phyloP scores from a whole-genome alignment of 1,140 invertebrate genomes.

The Nasonia longicornis region DNA sequence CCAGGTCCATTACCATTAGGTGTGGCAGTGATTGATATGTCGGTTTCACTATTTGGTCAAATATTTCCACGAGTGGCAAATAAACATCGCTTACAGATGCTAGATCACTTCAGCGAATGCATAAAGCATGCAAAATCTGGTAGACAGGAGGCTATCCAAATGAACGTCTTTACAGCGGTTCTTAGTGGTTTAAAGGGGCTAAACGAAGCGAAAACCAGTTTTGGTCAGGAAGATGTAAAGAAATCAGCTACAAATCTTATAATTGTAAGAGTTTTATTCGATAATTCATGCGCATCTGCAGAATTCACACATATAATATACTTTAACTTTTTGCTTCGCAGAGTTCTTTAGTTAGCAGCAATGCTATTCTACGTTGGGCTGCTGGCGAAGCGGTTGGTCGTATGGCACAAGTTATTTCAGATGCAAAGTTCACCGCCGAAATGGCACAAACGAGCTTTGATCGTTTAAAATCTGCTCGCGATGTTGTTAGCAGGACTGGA shows the following conservation, averaged over 20 bases:
- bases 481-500: constrained; percentile 90
- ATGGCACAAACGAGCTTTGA: constrained; percentile 93
- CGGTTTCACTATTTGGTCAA: constrained; percentile 92
- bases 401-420: constrained; percentile 88
- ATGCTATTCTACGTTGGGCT: constrained; percentile 88
- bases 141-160: constrained; percentile 94
- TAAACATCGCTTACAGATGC: constrained; percentile 96
- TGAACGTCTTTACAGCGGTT: constrained; percentile 96
- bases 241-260: constrained; percentile 87
- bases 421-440: constrained; percentile 90
- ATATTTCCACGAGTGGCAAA: constrained; percentile 94
- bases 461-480: constrained; percentile 86
- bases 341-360: constrained; percentile 85
- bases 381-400: constrained; percentile 89
- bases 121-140: constrained; percentile 92
- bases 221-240: constrained; percentile 91
- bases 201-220: constrained; percentile 86
- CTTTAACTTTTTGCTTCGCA: constrained; percentile 57
- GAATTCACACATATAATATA: background rate
- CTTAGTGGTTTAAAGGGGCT: constrained; percentile 90
- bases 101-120: constrained; percentile 96
- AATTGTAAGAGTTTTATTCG: constrained; percentile 68
- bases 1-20: constrained; percentile 93
- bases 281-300: background rate
- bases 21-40: constrained; percentile 96